phyloP scores from a whole-genome alignment of 2,113 vertebrate species.

The Pipa parva region DNA sequence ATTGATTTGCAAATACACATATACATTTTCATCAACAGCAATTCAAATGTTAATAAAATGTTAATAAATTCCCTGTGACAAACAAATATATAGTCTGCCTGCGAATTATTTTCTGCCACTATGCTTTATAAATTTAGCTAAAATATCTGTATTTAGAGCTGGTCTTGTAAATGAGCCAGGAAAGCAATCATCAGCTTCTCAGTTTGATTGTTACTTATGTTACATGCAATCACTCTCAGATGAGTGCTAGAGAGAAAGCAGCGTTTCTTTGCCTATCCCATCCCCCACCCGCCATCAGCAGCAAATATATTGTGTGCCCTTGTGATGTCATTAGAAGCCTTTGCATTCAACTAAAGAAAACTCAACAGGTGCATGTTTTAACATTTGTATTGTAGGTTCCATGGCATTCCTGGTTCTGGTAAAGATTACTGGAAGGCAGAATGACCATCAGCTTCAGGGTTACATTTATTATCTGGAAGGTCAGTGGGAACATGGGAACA shows the following conservation, averaged over 20 bases:
- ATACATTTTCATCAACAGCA: slow-evolving; percentile 1
- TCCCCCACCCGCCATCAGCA: slow-evolving; percentile 17
- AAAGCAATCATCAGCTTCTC: slow-evolving; percentile 14
- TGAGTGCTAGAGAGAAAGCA: slow-evolving; percentile 29
- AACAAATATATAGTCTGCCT: slow-evolving; percentile 12
- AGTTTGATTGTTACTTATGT: slow-evolving; percentile 24
- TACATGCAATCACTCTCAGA: slow-evolving; percentile 17
- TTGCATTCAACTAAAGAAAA: too few relatives aligned
- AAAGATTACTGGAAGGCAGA: too few relatives aligned
- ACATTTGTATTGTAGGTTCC: too few relatives aligned
- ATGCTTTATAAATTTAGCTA: slow-evolving; percentile 21
- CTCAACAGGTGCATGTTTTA: too few relatives aligned
- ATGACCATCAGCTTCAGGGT: too few relatives aligned
- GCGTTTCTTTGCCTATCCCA: slow-evolving; percentile 14
- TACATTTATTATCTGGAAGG: too few relatives aligned
- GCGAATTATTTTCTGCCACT: not conserved
- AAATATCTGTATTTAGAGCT: slow-evolving; percentile 32
- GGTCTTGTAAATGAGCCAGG: slow-evolving; percentile 26
- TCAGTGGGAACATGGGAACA: too few relatives aligned
- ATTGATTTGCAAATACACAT: not conserved
- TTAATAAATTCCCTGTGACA: slow-evolving; percentile 10
- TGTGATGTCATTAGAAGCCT: not conserved
- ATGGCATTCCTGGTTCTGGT: too few relatives aligned
- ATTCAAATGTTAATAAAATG: slow-evolving; percentile 12
- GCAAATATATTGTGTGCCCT: slow-evolving; percentile 26